These are phyloP conservation scores for Gallinago nigripennis DNA, from an alignment of 2,797 vertebrate genomes.

Conservation along the genomic window DNA sequence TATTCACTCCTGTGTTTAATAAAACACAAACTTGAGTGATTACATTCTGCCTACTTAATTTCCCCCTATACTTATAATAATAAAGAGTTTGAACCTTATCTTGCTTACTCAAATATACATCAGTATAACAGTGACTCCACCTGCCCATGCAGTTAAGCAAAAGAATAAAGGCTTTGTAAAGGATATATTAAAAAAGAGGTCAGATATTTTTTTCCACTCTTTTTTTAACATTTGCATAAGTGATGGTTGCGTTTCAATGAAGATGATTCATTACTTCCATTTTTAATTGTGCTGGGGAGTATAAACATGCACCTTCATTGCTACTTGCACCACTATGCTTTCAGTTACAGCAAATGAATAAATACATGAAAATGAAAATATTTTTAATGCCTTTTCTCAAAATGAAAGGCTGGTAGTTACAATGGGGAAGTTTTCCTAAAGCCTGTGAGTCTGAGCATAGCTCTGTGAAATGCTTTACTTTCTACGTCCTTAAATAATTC, in stretches of 20 bases:
- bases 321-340: not conserved
- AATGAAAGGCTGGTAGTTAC: not conserved
- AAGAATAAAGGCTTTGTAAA: not conserved
- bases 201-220: accelerated
- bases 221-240: not conserved
- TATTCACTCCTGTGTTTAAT: not conserved
- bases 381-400: not conserved
- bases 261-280: not conserved
- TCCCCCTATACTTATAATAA: not conserved
- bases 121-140: not conserved
- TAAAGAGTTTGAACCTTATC: not conserved
- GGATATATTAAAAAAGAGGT: not conserved
- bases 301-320: not conserved
- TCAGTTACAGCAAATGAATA: not conserved
- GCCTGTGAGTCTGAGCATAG: not conserved
- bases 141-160: not conserved
- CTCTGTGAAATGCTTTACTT: not conserved
- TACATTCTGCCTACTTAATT: conserved; percentile 6
- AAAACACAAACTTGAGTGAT: not conserved
- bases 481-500: conserved; percentile 11
- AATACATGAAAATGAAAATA: not conserved
- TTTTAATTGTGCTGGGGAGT: not conserved
- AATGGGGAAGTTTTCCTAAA: not conserved
- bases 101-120: not conserved
- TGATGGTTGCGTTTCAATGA: not conserved